Evolutionary conservation across 2,888 invertebrate genomes (phyloP).

Genomic region (Pheosia tremula): DNA sequence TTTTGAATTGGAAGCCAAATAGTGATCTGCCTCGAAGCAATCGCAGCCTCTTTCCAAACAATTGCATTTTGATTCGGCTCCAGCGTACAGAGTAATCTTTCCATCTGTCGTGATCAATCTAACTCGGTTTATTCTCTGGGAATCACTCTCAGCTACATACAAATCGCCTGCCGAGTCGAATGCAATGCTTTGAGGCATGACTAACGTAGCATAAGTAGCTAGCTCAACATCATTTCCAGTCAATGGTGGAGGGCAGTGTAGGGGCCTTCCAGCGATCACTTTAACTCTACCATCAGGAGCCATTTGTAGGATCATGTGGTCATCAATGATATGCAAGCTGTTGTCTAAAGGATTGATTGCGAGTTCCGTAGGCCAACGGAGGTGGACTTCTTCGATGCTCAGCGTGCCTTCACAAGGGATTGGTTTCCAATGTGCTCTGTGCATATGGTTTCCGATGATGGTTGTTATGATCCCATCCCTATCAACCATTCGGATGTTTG

Average conservation of each 20-base stretch:
- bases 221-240: slow-evolving; percentile 93
- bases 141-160: slow-evolving; percentile 98
- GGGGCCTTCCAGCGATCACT: slow-evolving; percentile 96
- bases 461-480: slow-evolving; percentile 96
- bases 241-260: slow-evolving; percentile 95
- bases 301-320: slow-evolving; percentile 96
- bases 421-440: slow-evolving; percentile 96
- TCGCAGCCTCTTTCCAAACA: slow-evolving; percentile 96
- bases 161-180: slow-evolving; percentile 96
- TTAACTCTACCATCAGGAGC: slow-evolving; percentile 96
- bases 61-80: slow-evolving; percentile 96
- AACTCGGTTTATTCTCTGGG: slow-evolving; percentile 96
- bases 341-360: slow-evolving; percentile 97
- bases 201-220: slow-evolving; percentile 95
- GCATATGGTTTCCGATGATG: slow-evolving; percentile 96
- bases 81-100: slow-evolving; percentile 96
- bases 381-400: slow-evolving; percentile 95
- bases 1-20: slow-evolving; percentile 95
- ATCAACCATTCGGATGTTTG: slow-evolving; percentile 96
- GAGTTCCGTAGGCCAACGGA: slow-evolving; percentile 98
- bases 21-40: slow-evolving; percentile 96
- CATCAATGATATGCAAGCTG: slow-evolving; percentile 97
- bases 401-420: slow-evolving; percentile 96
- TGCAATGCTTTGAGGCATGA: slow-evolving; percentile 97
- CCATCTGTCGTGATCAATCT: slow-evolving; percentile 97